These are phyloP conservation scores for Cirrhinus molitorella DNA, from an alignment of 2,797 vertebrate species.

Conservation along the genomic window DNA sequence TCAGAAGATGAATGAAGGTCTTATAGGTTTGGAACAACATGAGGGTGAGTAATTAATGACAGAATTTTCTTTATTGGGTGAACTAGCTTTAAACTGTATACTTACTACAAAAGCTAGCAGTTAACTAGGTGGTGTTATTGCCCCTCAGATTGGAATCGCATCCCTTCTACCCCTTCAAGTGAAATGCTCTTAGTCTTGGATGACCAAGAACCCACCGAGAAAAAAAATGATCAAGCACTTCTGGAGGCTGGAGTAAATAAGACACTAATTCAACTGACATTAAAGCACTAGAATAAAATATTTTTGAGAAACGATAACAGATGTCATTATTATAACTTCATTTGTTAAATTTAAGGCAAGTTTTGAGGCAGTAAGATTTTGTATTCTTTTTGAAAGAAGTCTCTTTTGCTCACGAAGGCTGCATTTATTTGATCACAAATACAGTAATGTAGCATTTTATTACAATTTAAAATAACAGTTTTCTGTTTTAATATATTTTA, in stretches of 20 bases:
- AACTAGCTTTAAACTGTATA: neutral
- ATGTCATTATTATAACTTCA: neutral
- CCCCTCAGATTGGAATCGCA: slow-evolving; percentile 55
- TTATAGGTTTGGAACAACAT: too few species aligned
- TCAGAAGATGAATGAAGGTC: too few species aligned
- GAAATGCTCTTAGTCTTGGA: slow-evolving; percentile 4
- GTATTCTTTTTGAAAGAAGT: neutral
- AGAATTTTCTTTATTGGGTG: too few species aligned
- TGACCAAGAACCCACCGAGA: neutral
- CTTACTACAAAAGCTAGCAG: neutral
- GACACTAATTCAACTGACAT: too few species aligned
- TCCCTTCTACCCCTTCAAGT: slow-evolving; percentile 61
- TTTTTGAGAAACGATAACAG: neutral
- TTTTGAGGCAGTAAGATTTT: neutral
- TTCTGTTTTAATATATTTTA: neutral
- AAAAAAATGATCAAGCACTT: neutral
- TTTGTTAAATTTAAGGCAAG: neutral
- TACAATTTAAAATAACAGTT: neutral
- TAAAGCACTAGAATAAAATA: slow-evolving; percentile 23
- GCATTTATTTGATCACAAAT: neutral
- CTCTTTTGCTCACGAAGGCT: neutral
- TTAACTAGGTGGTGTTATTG: slow-evolving; percentile 20
- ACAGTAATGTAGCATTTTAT: neutral
- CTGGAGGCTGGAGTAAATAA: neutral
- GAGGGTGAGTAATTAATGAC: too few species aligned